Evolutionary conservation across 2,113 vertebrate species (phyloP), one percentile per base, ranked within the genome.

Genomic region (Caranx ignobilis): DNA sequence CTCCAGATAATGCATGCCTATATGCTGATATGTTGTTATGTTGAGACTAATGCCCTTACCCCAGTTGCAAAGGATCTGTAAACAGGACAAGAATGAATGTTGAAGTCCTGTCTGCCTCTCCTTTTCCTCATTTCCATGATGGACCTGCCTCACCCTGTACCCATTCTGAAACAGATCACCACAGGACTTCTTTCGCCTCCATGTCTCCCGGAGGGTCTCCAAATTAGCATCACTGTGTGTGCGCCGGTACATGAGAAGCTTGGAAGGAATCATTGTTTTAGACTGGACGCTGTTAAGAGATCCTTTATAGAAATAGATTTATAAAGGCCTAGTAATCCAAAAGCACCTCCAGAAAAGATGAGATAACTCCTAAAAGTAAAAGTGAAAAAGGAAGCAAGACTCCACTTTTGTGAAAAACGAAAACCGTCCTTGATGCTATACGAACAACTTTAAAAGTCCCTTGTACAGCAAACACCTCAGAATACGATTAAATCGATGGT

Each of bases 111-210:
- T 55, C 62, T 78, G 85, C 19, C 90, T 92, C 59, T 95, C 95
- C 65, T 94, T 96, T 37, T 96, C 95, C 41, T 95, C 95, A 0
- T 80, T 79, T 31, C 47, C 37, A 39, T 78, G 85, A 65, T 89
- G 89, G 12, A 94, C 93, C 52, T 93, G 87, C 89, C 95, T 97
- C 88, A 98, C 94, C 79, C 96, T 94, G 93, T 97, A 97, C 79
- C 97, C 97, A 39, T 98, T 96, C 32, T 95, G 96, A 89, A 96
- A 98, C 81, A 99, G 93, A 19, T 98, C 97, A 1, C 96, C 95
- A 31, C 96, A 94, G 15, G 97, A 98, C 85, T 98, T 98, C 90
- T 95, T 98, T 62, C 95, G 95, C 65, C 95, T 93, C 55, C 89
- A 88, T 6, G 94, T 83, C 71, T 90, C 95, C 80, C 45, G 90